Conservation (phyloP, 35 echinoderm and acorn worm species). For the Ophiothrix spiculata region DNA sequence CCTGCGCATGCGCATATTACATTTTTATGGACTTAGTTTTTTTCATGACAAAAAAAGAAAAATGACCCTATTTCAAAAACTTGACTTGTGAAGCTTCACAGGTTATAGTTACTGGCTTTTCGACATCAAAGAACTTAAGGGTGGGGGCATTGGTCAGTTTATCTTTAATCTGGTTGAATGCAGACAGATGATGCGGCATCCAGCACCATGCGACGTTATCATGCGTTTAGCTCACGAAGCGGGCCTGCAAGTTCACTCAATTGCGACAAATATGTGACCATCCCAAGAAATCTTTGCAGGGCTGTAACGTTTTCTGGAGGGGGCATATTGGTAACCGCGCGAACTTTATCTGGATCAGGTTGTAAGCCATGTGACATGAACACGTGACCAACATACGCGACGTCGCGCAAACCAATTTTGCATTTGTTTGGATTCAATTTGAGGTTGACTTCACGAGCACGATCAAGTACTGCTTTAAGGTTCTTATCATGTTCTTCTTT, state of each 20-base stretch:
- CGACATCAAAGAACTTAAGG: conserved; percentile 49
- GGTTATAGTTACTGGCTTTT: conserved; percentile 55
- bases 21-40: too few species aligned
- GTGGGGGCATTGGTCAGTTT: conserved; percentile 29
- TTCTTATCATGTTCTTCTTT: conserved; percentile 54
- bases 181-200: conserved; percentile 16
- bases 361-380: conserved; percentile 50
- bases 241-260: conserved; percentile 46
- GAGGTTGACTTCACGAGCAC: conserved; percentile 2
- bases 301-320: conserved; percentile 25
- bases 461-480: conserved; percentile 24
- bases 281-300: conserved; percentile 41
- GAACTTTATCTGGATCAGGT: conserved; percentile 46
- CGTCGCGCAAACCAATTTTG: conserved; percentile 36
- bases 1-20: too few species aligned
- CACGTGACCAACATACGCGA: conserved; percentile 63
- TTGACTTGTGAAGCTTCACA: conserved; percentile 52
- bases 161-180: conserved; percentile 35
- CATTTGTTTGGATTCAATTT: conserved; percentile 61
- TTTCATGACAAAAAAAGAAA: too few species aligned
- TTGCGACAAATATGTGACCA: conserved; percentile 62
- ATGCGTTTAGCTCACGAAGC: conserved; percentile 52
- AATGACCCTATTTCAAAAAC: too few species aligned
- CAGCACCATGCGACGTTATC: conserved; percentile 36
- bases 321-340: conserved; percentile 54